Percentiles rank a stretch among this genome's conserved stretches.
Conservation (phyloP, 2,888 invertebrate species). For the Oeneis ivallda region DNA sequence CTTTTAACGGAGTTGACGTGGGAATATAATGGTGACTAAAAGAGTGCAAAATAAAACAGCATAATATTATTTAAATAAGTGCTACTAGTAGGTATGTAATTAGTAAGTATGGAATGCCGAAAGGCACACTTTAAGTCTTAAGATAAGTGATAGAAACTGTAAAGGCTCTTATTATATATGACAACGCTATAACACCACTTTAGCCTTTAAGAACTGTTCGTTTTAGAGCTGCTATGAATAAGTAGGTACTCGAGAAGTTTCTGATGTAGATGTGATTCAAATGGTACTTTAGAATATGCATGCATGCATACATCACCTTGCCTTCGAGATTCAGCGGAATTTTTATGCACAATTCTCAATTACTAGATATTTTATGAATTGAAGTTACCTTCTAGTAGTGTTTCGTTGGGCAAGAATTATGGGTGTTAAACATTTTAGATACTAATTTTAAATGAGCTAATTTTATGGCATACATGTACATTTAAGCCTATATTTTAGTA, state of each 20-base stretch:
- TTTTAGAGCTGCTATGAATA: slow-evolving; percentile 42
- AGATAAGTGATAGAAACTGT: slow-evolving; percentile 48
- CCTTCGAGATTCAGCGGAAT: slow-evolving; percentile 66
- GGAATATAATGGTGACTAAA: slow-evolving; percentile 42
- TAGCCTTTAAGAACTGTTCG: slow-evolving; percentile 42
- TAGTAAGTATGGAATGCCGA: slow-evolving; percentile 58
- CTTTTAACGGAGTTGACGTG: slow-evolving; percentile 64
- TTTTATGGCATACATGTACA: slow-evolving; percentile 35
- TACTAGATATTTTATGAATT: slow-evolving; percentile 45
- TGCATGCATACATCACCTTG: slow-evolving; percentile 72
- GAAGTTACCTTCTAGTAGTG: slow-evolving; percentile 68
- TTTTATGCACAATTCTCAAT: slow-evolving; percentile 46
- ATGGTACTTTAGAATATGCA: slow-evolving; percentile 47
- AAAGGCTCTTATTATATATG: slow-evolving; percentile 51
- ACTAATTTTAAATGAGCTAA: slow-evolving; percentile 34
- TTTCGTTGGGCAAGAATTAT: slow-evolving; percentile 49
- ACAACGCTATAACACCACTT: slow-evolving; percentile 68
- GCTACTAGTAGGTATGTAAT: slow-evolving; percentile 67
- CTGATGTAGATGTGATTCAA: slow-evolving; percentile 50
- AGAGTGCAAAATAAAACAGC: slow-evolving; percentile 65
- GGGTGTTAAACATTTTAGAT: slow-evolving; percentile 44
- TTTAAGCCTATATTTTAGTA: slow-evolving; percentile 33
- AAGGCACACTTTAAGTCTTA: slow-evolving; percentile 50
- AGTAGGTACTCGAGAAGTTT: slow-evolving; percentile 50
- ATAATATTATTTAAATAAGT: slow-evolving; percentile 71